phyloP scores from a whole-genome alignment of 2,113 vertebrate species.

The Leptodactylus fuscus region DNA sequence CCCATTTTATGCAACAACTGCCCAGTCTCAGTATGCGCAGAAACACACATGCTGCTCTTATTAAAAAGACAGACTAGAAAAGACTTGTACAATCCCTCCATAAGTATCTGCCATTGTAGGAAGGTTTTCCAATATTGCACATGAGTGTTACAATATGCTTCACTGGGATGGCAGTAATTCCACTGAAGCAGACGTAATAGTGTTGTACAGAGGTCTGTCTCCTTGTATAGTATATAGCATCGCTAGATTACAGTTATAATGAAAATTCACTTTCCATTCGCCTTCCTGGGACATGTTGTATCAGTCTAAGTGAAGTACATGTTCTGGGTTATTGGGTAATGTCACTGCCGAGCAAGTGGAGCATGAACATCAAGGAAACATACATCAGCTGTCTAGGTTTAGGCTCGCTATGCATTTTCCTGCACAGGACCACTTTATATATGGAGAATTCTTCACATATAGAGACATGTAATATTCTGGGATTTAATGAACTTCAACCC shows the following conservation, averaged over 20 bases:
- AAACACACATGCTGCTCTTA: too few species aligned
- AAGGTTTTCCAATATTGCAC: neutral
- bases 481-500: too few species aligned
- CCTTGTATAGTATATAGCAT: neutral
- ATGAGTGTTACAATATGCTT: neutral
- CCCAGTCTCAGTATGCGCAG: too few species aligned
- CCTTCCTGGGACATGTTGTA: neutral
- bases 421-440: too few species aligned
- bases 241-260: neutral
- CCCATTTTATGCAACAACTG: too few species aligned
- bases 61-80: too few species aligned
- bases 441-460: too few species aligned
- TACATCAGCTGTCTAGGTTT: neutral
- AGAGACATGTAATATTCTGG: too few species aligned
- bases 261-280: conserved; percentile 14
- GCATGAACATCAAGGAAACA: neutral
- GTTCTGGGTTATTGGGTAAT: conserved; percentile 24
- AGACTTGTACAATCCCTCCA: neutral
- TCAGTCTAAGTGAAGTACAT: neutral
- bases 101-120: neutral
- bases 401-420: neutral
- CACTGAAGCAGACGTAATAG: neutral
- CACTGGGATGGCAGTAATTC: neutral
- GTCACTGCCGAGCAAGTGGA: conserved; percentile 1
- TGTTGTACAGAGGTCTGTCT: neutral